phyloP scores from a whole-genome alignment of 2,888 invertebrate species.

The Netelia inedita region DNA sequence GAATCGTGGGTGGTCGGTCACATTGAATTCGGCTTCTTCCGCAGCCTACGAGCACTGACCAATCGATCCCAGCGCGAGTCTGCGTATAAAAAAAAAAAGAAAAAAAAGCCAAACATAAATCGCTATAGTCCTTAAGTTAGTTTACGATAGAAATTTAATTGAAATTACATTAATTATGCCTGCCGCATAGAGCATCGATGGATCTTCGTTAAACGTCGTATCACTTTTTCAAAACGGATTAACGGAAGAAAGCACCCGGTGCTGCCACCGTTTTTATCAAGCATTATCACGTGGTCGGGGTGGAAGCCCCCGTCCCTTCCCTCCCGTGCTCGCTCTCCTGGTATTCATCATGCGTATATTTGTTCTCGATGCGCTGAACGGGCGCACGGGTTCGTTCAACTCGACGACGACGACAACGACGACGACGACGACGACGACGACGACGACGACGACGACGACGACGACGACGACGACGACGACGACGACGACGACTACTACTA shows the following conservation, averaged over 20 bases:
- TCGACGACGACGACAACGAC: too few species aligned
- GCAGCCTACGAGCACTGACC: background rate
- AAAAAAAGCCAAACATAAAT: slow-evolving; percentile 59
- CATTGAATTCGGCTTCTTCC: background rate
- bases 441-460: too few species aligned
- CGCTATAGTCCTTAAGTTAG: slow-evolving; percentile 83
- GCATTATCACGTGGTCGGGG: background rate
- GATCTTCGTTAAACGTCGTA: slow-evolving; percentile 76
- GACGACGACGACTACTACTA: too few species aligned
- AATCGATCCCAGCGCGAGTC: slow-evolving; percentile 40
- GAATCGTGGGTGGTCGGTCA: background rate
- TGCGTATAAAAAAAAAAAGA: slow-evolving; percentile 28
- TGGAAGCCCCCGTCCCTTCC: background rate
- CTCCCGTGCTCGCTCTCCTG: background rate
- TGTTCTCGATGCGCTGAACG: background rate
- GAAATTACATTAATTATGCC: slow-evolving; percentile 83
- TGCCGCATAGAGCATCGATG: slow-evolving; percentile 84
- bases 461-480: too few species aligned
- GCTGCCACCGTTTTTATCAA: slow-evolving; percentile 34
- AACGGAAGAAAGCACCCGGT: slow-evolving; percentile 66
- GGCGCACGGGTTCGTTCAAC: slow-evolving; percentile 42
- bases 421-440: too few species aligned
- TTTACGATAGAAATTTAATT: slow-evolving; percentile 82
- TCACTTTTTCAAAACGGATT: slow-evolving; percentile 70
- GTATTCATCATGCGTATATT: background rate